Evolutionary conservation across 1,140 invertebrate genomes (phyloP).

Genomic region (Plodia interpunctella): DNA sequence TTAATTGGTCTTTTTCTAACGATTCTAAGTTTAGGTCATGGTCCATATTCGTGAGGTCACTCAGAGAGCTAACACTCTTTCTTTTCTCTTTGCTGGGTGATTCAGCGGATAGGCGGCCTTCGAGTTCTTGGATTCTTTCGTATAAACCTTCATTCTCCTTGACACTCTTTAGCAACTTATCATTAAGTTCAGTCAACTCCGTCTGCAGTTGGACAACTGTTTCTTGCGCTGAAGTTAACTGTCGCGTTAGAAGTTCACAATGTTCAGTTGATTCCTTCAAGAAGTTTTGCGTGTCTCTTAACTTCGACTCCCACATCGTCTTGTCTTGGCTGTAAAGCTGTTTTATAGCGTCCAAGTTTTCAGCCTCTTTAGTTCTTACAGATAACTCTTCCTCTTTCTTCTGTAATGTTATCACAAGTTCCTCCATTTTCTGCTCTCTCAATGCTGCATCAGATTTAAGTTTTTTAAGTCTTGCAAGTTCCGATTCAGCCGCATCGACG

Average conservation of each 20-base stretch:
- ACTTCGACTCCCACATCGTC: constrained; percentile 80
- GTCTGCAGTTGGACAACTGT: constrained; percentile 77
- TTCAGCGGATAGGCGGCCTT: constrained; percentile 76
- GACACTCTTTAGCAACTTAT: constrained; percentile 80
- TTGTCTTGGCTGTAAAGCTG: constrained; percentile 81
- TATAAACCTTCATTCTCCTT: constrained; percentile 88
- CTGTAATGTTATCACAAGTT: constrained; percentile 81
- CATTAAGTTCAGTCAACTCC: constrained; percentile 78
- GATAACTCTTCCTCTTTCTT: constrained; percentile 84
- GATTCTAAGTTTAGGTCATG: constrained; percentile 85
- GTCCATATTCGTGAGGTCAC: constrained; percentile 88
- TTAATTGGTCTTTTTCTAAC: constrained; percentile 86
- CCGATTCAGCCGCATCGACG: constrained; percentile 79
- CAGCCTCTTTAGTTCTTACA: constrained; percentile 82
- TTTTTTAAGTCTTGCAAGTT: constrained; percentile 83
- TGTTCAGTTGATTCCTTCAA: constrained; percentile 80
- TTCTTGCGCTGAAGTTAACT: constrained; percentile 80
- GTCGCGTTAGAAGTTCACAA: constrained; percentile 79
- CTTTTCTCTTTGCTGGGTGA: constrained; percentile 77
- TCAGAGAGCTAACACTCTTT: constrained; percentile 86
- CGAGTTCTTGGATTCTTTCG: constrained; percentile 82
- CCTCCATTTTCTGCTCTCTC: constrained; percentile 85
- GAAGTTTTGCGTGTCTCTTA: constrained; percentile 79
- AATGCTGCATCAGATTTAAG: constrained; percentile 79
- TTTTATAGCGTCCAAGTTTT: constrained; percentile 80